These are phyloP conservation scores for Hemicordylus capensis DNA, from an alignment of 2,113 vertebrate genomes.

Conservation along the genomic window DNA sequence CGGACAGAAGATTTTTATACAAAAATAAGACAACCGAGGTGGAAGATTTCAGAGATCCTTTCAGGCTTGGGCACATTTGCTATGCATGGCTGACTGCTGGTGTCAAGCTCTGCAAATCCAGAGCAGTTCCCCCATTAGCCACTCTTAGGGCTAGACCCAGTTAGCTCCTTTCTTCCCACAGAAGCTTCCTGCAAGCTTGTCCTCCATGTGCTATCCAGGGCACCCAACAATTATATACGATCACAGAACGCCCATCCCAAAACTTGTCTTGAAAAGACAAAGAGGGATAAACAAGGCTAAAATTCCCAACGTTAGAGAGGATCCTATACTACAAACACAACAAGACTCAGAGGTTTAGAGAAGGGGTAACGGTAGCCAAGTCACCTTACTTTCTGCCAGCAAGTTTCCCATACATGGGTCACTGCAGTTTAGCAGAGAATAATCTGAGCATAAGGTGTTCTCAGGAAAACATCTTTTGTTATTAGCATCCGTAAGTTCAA, in stretches of 20 bases:
- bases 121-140: constrained; percentile 1
- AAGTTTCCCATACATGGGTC: not conserved
- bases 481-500: not conserved
- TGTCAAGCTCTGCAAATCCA: constrained; percentile 5
- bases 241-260: not conserved
- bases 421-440: not conserved
- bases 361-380: not conserved
- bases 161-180: not conserved
- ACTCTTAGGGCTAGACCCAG: not conserved
- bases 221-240: not conserved
- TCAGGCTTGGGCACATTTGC: not conserved
- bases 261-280: not conserved
- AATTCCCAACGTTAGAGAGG: not conserved
- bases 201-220: not conserved
- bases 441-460: not conserved
- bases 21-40: not conserved
- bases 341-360: not conserved
- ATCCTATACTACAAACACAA: not conserved
- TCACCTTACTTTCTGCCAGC: not conserved
- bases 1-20: not conserved
- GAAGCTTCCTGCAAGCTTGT: not conserved
- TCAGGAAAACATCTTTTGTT: not conserved
- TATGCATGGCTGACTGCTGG: not conserved
- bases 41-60: not conserved
- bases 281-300: not conserved